A percentile compares a stretch with the other conserved stretches of the same genome.
Evolutionary conservation across 2,113 vertebrate genomes (phyloP).

Genomic region (Orientallactaga bullata): DNA sequence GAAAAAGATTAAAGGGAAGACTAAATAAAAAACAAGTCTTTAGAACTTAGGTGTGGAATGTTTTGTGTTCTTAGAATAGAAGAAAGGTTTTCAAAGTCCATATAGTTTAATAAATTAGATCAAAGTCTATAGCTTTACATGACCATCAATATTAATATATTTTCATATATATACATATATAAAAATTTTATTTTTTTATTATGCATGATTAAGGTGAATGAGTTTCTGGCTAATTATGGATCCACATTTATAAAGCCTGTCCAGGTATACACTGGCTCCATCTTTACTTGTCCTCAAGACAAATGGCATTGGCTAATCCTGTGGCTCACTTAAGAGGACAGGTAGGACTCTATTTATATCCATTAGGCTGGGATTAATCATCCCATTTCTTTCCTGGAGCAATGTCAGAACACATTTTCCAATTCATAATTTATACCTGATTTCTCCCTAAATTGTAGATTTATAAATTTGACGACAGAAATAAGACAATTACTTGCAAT

Average conservation of each 20-base stretch:
- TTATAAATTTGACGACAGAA: conserved; percentile 15
- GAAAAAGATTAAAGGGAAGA: background rate
- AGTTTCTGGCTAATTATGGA: conserved; percentile 34
- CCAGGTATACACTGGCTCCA: conserved; percentile 19
- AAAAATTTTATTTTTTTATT: conserved; percentile 1
- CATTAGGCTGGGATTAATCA: conserved; percentile 71
- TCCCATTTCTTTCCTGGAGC: conserved; percentile 50
- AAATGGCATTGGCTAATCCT: conserved; percentile 73
- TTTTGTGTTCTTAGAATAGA: background rate
- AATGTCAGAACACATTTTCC: conserved; percentile 61
- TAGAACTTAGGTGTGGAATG: background rate
- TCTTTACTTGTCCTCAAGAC: conserved; percentile 72
- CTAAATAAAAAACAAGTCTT: background rate
- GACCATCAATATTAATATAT: background rate
- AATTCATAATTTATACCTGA: conserved; percentile 64
- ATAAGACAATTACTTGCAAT: background rate
- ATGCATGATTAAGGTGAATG: background rate
- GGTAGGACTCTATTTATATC: conserved; percentile 74
- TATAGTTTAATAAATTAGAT: background rate
- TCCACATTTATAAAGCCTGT: conserved; percentile 50
- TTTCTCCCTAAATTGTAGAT: conserved; percentile 26
- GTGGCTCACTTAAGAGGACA: conserved; percentile 63
- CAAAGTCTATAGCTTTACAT: background rate
- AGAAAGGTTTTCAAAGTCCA: background rate
- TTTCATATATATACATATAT: background rate